These are phyloP conservation scores for Halictus ligatus DNA, from an alignment of 2,888 invertebrate genomes.

Conservation along the genomic window DNA sequence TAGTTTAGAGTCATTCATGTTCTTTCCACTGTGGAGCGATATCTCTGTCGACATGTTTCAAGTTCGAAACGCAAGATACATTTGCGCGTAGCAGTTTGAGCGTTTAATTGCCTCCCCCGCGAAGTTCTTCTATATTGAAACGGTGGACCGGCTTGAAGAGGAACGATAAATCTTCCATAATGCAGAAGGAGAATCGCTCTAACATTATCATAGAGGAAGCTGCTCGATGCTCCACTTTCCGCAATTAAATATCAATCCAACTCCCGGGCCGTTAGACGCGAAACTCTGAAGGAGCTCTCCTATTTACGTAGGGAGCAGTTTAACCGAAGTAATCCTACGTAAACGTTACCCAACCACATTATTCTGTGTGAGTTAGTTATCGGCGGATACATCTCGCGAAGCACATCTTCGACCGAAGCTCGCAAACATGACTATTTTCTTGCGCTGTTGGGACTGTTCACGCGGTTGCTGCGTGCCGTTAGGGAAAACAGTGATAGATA, in stretches of 20 bases:
- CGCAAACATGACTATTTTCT: not conserved
- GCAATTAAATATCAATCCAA: constrained; percentile 11
- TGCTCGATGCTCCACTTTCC: not conserved
- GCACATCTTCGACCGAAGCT: not conserved
- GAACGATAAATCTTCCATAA: not conserved
- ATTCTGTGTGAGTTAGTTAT: constrained; percentile 1
- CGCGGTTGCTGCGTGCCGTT: not conserved
- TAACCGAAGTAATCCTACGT: constrained; percentile 15
- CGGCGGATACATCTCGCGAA: not conserved
- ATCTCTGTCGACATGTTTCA: too few relatives aligned
- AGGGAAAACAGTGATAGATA: not conserved
- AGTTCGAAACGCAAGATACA: not conserved
- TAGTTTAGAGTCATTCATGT: too few relatives aligned
- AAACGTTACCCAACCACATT: not conserved
- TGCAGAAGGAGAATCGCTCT: not conserved
- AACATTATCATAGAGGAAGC: not conserved
- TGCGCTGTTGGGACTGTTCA: not conserved
- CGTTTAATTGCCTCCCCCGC: too few relatives aligned
- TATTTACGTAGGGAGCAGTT: not conserved
- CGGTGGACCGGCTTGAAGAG: not conserved
- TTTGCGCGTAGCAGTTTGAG: not conserved
- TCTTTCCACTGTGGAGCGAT: too few relatives aligned
- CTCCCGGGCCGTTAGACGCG: not conserved
- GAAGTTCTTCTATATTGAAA: not conserved
- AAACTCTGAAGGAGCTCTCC: not conserved